Evolutionary conservation across 1,140 invertebrate genomes (phyloP), one percentile per base, ranked within the genome.

Genomic region (Philopotamus ludificatus): DNA sequence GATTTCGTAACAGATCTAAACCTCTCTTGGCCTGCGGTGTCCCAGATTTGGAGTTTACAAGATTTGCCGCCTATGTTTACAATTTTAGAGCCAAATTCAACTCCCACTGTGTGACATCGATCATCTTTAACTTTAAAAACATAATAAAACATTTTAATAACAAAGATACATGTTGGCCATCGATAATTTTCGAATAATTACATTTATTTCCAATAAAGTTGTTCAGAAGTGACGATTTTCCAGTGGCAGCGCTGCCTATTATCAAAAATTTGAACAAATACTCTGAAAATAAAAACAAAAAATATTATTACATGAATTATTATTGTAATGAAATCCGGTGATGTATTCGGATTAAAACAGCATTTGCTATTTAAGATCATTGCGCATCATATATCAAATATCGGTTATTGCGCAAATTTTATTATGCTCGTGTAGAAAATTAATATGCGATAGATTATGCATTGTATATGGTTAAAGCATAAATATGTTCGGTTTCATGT

Each of bases 131-230:
- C 87, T 89, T n/a, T n/a, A 75, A 71, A 81, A 75, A 65, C 47
- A 63, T 50, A 26, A n/a, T 18, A 15, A 34, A 1, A 55, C 47
- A 3, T 23, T 10, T n/a, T 39, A 15, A 55, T 28, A 15, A 34
- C 22, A 26, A 1, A 15, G 3, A n/a, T n/a, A n/a, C n/a, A n/a
- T n/a, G n/a, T n/a, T n/a, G n/a, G n/a, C n/a, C n/a, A n/a, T n/a
- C 12, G 28, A 34, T 34, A 34, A 34, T 34, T 4, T 34, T 34
- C 12, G 28, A 7, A 34, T 34, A 12, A 34, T 87, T 85, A 87
- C 89, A 94, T 82, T 93, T 91, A 74, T 90, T 93, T 79, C 94
- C 92, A 73, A 93, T 94, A 74, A 95, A 95, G 78, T 94, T 92
- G 73, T 94, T 88, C 25, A 95, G 80, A 15, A 95, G 82, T 77